phyloP scores from a whole-genome alignment of 1,140 invertebrate genomes.

The Micrasema minimum region DNA sequence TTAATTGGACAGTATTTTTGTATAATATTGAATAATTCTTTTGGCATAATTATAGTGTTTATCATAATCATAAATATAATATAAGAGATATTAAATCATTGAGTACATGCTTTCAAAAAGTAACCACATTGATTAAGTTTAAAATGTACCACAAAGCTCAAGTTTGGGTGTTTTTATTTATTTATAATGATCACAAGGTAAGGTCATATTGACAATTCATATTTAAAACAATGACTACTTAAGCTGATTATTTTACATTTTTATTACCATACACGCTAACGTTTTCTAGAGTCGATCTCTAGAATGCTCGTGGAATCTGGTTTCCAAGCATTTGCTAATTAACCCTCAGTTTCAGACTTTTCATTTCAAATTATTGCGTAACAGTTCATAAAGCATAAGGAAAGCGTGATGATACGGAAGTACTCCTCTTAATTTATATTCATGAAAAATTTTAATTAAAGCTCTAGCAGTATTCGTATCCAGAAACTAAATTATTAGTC shows the following conservation, averaged over 20 bases:
- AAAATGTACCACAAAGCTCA: too few relatives aligned
- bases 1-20: too few relatives aligned
- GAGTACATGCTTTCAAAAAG: too few relatives aligned
- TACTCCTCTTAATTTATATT: slow-evolving; percentile 31
- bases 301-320: slow-evolving; percentile 33
- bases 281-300: not conserved
- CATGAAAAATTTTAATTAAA: slow-evolving; percentile 29
- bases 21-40: too few relatives aligned
- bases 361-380: slow-evolving; percentile 48
- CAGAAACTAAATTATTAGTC: too few relatives aligned
- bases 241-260: too few relatives aligned
- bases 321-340: slow-evolving; percentile 45
- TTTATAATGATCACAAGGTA: not conserved
- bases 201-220: slow-evolving; percentile 4
- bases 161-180: too few relatives aligned
- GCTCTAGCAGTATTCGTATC: too few relatives aligned
- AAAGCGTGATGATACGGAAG: slow-evolving; percentile 35
- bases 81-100: too few relatives aligned
- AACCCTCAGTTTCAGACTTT: slow-evolving; percentile 48
- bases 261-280: not conserved
- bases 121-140: too few relatives aligned
- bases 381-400: slow-evolving; percentile 43
- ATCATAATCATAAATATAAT: too few relatives aligned
- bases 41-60: too few relatives aligned
- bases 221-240: not conserved